These are phyloP conservation scores for Spea hammondii DNA, from an alignment of 2,797 vertebrate species.

Conservation along the genomic window DNA sequence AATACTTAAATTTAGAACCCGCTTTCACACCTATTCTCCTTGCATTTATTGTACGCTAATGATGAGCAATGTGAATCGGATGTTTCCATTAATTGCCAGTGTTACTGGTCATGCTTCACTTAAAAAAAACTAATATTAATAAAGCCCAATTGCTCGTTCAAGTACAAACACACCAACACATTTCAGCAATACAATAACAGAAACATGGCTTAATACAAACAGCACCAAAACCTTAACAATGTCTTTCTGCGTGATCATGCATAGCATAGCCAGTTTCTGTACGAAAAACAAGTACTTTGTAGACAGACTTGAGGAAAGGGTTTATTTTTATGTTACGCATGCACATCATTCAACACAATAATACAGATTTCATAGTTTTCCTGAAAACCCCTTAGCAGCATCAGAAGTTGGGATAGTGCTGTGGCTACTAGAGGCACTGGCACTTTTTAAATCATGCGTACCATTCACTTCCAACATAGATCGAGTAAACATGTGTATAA, in stretches of 20 bases:
- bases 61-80: constrained; percentile 24
- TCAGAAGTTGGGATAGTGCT: constrained; percentile 34
- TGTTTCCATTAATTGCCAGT: constrained; percentile 44
- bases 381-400: constrained; percentile 21
- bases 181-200: neutral
- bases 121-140: constrained; percentile 22
- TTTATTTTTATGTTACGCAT: too few species aligned
- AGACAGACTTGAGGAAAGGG: too few species aligned
- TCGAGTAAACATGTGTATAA: neutral
- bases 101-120: constrained; percentile 45
- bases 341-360: too few species aligned
- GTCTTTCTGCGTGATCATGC: neutral
- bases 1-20: constrained; percentile 63
- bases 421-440: neutral
- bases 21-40: constrained; percentile 60
- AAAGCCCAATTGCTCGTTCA: constrained; percentile 23
- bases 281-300: too few species aligned
- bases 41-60: constrained; percentile 23
- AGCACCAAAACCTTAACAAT: neutral
- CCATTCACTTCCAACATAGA: neutral
- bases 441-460: neutral
- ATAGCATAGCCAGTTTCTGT: neutral
- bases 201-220: neutral
- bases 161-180: constrained; percentile 23
- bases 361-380: neutral